phyloP scores from a whole-genome alignment of 1,140 invertebrate genomes.

The Bombyx mandarina region DNA sequence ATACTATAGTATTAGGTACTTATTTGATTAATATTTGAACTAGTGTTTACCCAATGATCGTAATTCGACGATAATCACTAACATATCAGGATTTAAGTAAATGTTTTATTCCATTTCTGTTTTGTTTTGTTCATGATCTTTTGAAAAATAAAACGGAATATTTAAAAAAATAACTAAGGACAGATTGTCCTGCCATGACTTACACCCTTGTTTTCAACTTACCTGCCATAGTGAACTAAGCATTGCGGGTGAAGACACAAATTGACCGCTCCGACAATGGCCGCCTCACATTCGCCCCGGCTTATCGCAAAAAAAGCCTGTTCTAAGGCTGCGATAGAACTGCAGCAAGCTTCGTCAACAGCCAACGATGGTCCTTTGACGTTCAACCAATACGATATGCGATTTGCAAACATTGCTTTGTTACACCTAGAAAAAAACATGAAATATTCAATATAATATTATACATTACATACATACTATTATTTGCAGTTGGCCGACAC shows the following conservation, averaged over 20 bases:
- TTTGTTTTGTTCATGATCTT: too few species aligned
- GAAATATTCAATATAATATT: not conserved
- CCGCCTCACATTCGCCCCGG: conserved; percentile 85
- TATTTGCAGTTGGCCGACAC: too few species aligned
- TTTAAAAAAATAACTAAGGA: too few species aligned
- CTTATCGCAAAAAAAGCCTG: conserved; percentile 84
- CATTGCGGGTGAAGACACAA: conserved; percentile 89
- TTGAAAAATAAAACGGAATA: too few species aligned
- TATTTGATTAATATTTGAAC: too few species aligned
- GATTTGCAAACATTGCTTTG: conserved; percentile 90
- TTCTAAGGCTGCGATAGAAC: conserved; percentile 87
- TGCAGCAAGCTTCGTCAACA: conserved; percentile 92
- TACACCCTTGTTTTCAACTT: conserved; percentile 8
- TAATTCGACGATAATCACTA: too few species aligned
- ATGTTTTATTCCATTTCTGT: too few species aligned
- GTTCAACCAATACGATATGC: conserved; percentile 84
- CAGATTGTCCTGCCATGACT: conserved; percentile 9
- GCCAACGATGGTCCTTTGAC: conserved; percentile 84
- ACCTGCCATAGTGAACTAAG: conserved; percentile 85
- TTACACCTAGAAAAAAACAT: conserved; percentile 71
- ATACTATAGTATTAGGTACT: too few species aligned
- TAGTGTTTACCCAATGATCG: too few species aligned
- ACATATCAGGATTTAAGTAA: too few species aligned
- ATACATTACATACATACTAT: too few species aligned
- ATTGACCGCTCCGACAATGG: conserved; percentile 88